phyloP scores from a whole-genome alignment of 2,113 vertebrate species.

The Brachionichthys hirsutus region DNA sequence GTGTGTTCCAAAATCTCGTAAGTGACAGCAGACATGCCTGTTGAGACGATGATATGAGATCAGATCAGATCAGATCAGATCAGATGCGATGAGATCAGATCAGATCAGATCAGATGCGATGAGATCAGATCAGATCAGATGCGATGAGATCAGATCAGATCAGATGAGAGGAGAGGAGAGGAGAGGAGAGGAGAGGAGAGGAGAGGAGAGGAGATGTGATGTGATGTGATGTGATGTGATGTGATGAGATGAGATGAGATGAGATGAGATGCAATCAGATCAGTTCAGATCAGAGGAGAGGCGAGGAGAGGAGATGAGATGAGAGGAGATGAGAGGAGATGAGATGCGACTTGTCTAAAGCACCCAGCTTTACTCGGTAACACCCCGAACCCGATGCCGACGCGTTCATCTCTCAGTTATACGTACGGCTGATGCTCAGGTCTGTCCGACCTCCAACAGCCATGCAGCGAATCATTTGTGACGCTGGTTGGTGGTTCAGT shows the following conservation, averaged over 20 bases:
- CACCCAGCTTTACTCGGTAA: no score
- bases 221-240: no score
- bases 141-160: constrained; percentile 26
- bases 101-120: constrained; percentile 23
- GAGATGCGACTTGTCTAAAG: constrained; percentile 10
- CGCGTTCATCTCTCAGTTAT: no score
- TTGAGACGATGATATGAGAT: background rate
- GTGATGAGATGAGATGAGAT: constrained; percentile 26
- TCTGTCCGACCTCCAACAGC: no score
- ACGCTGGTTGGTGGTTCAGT: no score
- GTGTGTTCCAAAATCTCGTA: constrained; percentile 91
- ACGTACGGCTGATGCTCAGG: no score
- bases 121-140: constrained; percentile 26
- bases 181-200: constrained; percentile 19
- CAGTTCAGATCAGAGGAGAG: constrained; percentile 26
- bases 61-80: no score
- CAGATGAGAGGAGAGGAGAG: constrained; percentile 25
- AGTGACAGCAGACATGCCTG: constrained; percentile 64
- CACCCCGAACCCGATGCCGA: no score
- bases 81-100: constrained; percentile 27
- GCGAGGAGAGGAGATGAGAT: constrained; percentile 26
- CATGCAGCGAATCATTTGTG: no score
- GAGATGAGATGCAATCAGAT: constrained; percentile 18
- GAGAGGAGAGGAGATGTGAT: constrained; percentile 31
- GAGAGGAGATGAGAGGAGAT: constrained; percentile 27